Conservation (phyloP, 2,113 vertebrate genomes). For the Sisor rabdophorus region DNA sequence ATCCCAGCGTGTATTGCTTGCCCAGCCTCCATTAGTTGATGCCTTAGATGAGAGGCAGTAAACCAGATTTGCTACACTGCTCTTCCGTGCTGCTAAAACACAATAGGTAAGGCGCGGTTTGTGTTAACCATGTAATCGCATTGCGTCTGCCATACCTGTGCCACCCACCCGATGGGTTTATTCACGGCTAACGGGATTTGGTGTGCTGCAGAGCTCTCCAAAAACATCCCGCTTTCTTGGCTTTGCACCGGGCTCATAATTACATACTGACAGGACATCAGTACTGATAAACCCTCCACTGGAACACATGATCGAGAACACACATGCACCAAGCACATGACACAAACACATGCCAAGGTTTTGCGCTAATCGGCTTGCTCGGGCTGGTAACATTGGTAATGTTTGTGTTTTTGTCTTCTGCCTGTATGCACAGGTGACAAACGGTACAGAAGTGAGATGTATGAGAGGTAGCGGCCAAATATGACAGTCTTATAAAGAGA, state of each 20-base stretch:
- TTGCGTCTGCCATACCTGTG: slow-evolving; percentile 59
- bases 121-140: slow-evolving; percentile 58
- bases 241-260: slow-evolving; percentile 54
- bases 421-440: background rate
- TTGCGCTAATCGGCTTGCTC: background rate
- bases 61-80: slow-evolving; percentile 34
- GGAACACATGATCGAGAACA: slow-evolving; percentile 24
- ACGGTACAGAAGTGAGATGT: background rate
- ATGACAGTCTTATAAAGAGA: background rate
- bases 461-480: background rate
- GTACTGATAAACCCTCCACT: slow-evolving; percentile 43
- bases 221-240: slow-evolving; percentile 35
- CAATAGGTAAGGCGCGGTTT: slow-evolving; percentile 21
- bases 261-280: slow-evolving; percentile 55
- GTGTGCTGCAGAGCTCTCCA: slow-evolving; percentile 43
- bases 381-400: background rate
- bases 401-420: background rate
- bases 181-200: slow-evolving; percentile 63
- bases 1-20: slow-evolving; percentile 8
- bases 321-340: background rate
- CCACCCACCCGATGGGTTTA: slow-evolving; percentile 54
- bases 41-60: slow-evolving; percentile 29
- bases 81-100: slow-evolving; percentile 15
- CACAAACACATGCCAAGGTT: background rate
- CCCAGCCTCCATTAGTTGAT: slow-evolving; percentile 18